Base-by-base conservation (phyloP, 2,113 vertebrate genomes). In the Pipa parva region DNA sequence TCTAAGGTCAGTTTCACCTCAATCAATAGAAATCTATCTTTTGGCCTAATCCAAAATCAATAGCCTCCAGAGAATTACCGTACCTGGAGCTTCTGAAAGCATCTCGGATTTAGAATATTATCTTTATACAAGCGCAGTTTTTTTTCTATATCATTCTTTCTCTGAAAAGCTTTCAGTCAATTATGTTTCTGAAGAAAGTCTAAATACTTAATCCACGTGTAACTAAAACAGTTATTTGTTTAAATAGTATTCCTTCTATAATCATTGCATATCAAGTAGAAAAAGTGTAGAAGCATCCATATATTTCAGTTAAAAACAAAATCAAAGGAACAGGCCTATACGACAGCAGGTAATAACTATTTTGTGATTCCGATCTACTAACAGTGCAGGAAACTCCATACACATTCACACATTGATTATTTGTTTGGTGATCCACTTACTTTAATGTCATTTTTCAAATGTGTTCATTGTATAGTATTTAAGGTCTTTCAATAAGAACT, bases 41-140 rank as follows among this genome's bases (percentile, higher is more conserved):
- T 75, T 76, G 81, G 49, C 31, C 71, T 83, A 83, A 83, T 79
- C 77, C 77, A 78, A 81, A 87, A 83, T 82, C 77, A 52, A 79
- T 81, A 78, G 0, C 7, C 59, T 63, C 70, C 54, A 78, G 63
- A 73, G 73, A 55, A 46, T 62, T 69, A 72, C 77, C 71, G 54
- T 73, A 37, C 33, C 20, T 18, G 58, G 61, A 76, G 74, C 57
- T 48, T 72, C 63, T 73, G 63, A 57, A 64, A 67, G 17, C 59
- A 77, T 66, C 63, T 57, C 55, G 58, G 42, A 75, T 80, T 75
- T 77, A 72, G 63, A 73, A 73, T 65, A 72, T 76, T 76, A 76
- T 69, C 49, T 72, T 75, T 71, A 57, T 69, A 73, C 67, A 50
- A 80, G 54, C 76, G 71, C 73, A 77, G 25, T 67, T 77, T 72